Evolutionary conservation across 2,113 vertebrate genomes (phyloP).

Genomic region (Motacilla tschutschensis): DNA sequence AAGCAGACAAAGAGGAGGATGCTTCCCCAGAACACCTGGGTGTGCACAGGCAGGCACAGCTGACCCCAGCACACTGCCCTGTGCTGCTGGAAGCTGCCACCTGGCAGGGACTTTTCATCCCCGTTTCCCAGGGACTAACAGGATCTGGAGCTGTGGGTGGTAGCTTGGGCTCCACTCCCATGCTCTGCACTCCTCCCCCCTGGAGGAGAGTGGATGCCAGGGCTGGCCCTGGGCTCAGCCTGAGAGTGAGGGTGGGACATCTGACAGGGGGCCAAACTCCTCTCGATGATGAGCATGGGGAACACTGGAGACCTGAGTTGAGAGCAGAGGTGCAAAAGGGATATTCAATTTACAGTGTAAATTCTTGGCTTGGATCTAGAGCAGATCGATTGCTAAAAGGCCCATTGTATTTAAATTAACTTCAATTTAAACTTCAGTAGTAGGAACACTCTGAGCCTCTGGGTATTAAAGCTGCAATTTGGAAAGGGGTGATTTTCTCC

Average conservation of each 20-base stretch:
- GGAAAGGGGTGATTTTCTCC: conserved; percentile 6
- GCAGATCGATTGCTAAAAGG: conserved; percentile 50
- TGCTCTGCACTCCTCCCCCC: background rate
- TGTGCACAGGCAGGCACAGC: background rate
- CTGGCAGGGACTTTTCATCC: background rate
- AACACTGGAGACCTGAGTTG: background rate
- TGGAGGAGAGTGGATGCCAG: background rate
- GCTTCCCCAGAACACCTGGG: background rate
- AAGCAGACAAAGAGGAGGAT: background rate
- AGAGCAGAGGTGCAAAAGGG: background rate
- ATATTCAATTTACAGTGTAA: conserved; percentile 10
- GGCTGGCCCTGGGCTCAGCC: background rate
- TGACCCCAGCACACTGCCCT: background rate
- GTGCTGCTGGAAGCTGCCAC: background rate
- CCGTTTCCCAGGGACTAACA: background rate
- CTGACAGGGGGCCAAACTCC: background rate
- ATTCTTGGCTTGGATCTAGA: background rate
- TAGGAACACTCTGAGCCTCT: background rate
- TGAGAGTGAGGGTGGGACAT: background rate
- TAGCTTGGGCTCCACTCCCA: background rate
- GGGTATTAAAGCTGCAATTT: conserved; percentile 25
- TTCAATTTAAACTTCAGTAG: conserved; percentile 47
- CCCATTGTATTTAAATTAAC: conserved; percentile 57
- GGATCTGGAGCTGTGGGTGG: background rate
- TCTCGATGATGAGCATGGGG: fast-evolving